Evolutionary conservation across 2,797 vertebrate genomes (phyloP), one percentile per base, ranked within the genome.

Genomic region (Diceros bicornis): DNA sequence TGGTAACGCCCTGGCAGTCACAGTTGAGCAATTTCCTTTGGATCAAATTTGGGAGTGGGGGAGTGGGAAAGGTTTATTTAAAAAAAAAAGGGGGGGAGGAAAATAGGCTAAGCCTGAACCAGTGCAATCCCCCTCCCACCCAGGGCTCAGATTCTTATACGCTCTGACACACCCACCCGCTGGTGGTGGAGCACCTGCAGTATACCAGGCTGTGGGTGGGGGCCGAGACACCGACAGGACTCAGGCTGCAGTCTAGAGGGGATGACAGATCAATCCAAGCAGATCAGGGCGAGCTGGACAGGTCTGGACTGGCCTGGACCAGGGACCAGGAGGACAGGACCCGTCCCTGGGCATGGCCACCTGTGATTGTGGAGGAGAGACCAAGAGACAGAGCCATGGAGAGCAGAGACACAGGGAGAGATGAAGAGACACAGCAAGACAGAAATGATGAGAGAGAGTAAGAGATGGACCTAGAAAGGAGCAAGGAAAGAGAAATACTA

Each of bases 1-100:
- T 98, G 97, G 98, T 97, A 99, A 99, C 98, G 7, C 97, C 97
- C 97, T 94, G 98, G 96, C 98, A 98, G 98, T 97, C 97, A 98
- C 98, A 98, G 98, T 97, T 98, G 98, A 98, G 96, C 98, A 98
- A 98, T 98, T 98, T 98, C 95, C 96, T 97, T 97, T 96, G 97
- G 95, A 98, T 97, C 97, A 95, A 96, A 98, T 97, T 97, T 94
- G 94, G 88, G 83, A 85, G 85, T 95, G 57, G 97, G 92, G 83
- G 84, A 91, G 71, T 81, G 64, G 68, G 83, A 74, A 96, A 64
- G 71, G 81, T 34, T 96, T 89, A 72, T 66, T 93, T 12, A 1
- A 52, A 89, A 97, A 82, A 92, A 87, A 86, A 68, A 77, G 75
- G 77, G 17, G 17, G 6, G 64, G 94, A 93, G 47, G 77, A 94